Conservation (phyloP, 2,888 invertebrate genomes). For the Caenorhabditis afra region DNA sequence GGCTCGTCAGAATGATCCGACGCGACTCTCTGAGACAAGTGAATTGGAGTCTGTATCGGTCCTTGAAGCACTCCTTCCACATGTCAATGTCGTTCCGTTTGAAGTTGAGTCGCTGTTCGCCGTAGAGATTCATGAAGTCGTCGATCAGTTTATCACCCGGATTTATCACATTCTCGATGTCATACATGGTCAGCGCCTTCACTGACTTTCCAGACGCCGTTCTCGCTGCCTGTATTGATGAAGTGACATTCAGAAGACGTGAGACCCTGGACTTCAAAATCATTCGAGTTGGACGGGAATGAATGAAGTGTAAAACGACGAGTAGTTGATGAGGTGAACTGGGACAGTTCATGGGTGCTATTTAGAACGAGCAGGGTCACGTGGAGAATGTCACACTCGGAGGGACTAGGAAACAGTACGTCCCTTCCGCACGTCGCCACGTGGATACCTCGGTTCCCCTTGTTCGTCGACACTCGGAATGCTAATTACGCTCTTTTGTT, state of each 20-base stretch:
- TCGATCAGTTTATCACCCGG: background rate
- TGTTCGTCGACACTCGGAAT: background rate
- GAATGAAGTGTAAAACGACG: background rate
- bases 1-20: constrained; percentile 2
- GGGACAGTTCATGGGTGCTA: too few species aligned
- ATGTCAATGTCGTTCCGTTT: background rate
- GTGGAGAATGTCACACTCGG: too few species aligned
- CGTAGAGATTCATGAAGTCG: constrained; percentile 8
- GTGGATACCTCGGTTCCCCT: too few species aligned
- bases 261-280: background rate
- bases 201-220: background rate
- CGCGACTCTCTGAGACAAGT: background rate
- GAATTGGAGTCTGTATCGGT: background rate
- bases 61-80: background rate
- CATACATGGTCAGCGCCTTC: background rate
- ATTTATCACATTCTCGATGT: background rate
- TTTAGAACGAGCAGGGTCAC: too few species aligned
- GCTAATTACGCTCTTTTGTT: constrained; percentile 14
- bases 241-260: background rate
- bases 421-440: too few species aligned
- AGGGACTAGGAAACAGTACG: too few species aligned
- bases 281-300: constrained; percentile 1
- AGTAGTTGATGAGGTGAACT: too few species aligned
- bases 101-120: background rate
- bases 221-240: too few species aligned